phyloP scores from a whole-genome alignment of 1,140 invertebrate species.

The Tribolium castaneum region DNA sequence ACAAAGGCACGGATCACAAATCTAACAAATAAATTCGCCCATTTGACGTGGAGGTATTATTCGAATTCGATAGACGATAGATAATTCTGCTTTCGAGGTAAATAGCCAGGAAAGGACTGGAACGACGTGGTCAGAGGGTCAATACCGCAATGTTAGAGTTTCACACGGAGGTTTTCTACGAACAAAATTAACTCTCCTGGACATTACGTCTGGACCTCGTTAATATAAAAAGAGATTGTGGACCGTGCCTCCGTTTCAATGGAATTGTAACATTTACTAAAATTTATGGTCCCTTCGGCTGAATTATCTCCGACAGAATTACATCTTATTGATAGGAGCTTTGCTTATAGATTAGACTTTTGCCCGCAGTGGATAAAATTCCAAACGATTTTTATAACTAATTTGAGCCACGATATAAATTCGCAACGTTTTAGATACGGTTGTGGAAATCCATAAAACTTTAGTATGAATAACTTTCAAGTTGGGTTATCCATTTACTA shows the following conservation, averaged over 20 bases:
- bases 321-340: neutral
- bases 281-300: constrained; percentile 16
- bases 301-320: constrained; percentile 21
- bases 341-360: too few species aligned
- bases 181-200: constrained; percentile 43
- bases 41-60: constrained; percentile 12
- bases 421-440: too few species aligned
- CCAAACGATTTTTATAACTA: too few species aligned
- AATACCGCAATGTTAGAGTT: constrained; percentile 47
- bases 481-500: neutral
- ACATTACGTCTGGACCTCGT: constrained; percentile 27
- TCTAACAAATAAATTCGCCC: constrained; percentile 23
- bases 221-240: constrained; percentile 27
- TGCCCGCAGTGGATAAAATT: too few species aligned
- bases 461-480: neutral
- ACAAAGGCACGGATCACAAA: neutral
- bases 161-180: constrained; percentile 43
- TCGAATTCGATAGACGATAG: constrained; percentile 29
- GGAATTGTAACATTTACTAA: constrained; percentile 14
- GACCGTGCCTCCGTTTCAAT: constrained; percentile 16
- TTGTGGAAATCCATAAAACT: neutral
- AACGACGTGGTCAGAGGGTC: constrained; percentile 45
- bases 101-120: constrained; percentile 37
- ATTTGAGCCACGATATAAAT: too few species aligned
- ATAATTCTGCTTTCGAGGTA: constrained; percentile 32